Conservation (phyloP, 2,113 vertebrate genomes). For the Salvelinus fontinalis region DNA sequence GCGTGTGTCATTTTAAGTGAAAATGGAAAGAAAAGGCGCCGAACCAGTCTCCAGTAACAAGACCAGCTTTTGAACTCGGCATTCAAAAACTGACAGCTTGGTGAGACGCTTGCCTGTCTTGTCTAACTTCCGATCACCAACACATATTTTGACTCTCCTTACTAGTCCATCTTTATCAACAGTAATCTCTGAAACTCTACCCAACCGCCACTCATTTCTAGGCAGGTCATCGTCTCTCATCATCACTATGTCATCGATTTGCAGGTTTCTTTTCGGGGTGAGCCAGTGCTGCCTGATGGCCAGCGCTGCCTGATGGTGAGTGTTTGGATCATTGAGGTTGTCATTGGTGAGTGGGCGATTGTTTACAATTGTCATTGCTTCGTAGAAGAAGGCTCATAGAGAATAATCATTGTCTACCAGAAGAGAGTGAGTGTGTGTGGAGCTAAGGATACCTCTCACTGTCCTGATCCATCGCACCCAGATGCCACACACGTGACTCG, state of each 20-base stretch:
- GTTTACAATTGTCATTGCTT: slow-evolving; percentile 22
- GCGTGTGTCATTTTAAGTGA: no score
- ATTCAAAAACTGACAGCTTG: background rate
- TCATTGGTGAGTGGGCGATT: slow-evolving; percentile 15
- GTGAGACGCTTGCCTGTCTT: background rate
- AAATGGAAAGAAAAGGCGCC: no score
- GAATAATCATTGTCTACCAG: slow-evolving; percentile 18
- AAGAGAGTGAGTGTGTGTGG: background rate
- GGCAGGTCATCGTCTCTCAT: slow-evolving; percentile 20
- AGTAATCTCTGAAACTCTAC: slow-evolving; percentile 3
- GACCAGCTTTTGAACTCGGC: slow-evolving; percentile 1
- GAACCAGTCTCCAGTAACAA: background rate
- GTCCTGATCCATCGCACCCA: slow-evolving; percentile 33
- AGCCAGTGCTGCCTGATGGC: background rate
- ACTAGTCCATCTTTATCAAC: slow-evolving; percentile 17
- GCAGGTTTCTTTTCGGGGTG: slow-evolving; percentile 5
- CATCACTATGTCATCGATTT: slow-evolving; percentile 14
- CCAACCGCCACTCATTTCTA: slow-evolving; percentile 12
- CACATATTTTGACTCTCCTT: slow-evolving; percentile 11
- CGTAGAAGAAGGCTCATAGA: slow-evolving; percentile 4
- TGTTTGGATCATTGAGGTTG: slow-evolving; percentile 20
- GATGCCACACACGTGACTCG: slow-evolving; percentile 34
- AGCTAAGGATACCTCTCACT: slow-evolving; percentile 5
- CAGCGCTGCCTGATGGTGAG: no score
- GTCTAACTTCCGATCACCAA: slow-evolving; percentile 14